Evolutionary conservation across 2,113 vertebrate species (phyloP), one percentile per base, ranked within the genome.

Genomic region (Triplophysa rosa): DNA sequence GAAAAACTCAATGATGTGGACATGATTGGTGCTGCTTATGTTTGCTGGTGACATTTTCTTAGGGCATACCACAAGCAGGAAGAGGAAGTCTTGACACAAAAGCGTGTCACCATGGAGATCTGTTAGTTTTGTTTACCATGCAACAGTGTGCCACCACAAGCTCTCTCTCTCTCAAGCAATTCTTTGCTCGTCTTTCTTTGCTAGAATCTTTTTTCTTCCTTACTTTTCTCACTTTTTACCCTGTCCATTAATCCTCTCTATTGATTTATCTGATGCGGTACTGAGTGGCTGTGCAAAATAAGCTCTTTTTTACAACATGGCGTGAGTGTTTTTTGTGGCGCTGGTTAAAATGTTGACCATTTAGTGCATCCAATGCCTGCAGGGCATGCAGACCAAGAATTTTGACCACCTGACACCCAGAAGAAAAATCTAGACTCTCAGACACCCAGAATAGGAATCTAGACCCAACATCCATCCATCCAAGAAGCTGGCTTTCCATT

Each of bases 91-190:
- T 73, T 65, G 61, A 70, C 56, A 70, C 23, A 62, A 67, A 56
- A 63, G 42, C 45, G 47, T 9, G 79, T 83, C 70, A 33, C 84
- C 75, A 67, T 75, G 75, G 81, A 81, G 66, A 85, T 81, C 69
- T 59, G 69, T 82, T 80, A 71, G 61, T 78, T 49, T 76, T 58
- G 71, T 42, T 6, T 54, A 75, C 78, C n/a, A 83, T 75, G 81
- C 81, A 54, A 64, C 63, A 80, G 73, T 80, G 67, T 65, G 47
- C 58, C 58, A 40, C 47, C 45, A 26, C 58, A 26, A 26, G 40
- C 12, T 52, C 29, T 21, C 8, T 56, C 42, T 67, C 49, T 29
- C 67, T 64, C 4, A 21, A 24, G 1, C 52, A 19, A 40, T 21
- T 79, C 78, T 72, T 62, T 56, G 3, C 58, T 13, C 13, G 12